Base-by-base conservation (phyloP, 2,888 invertebrate species). In the Drosophila histrio region DNA sequence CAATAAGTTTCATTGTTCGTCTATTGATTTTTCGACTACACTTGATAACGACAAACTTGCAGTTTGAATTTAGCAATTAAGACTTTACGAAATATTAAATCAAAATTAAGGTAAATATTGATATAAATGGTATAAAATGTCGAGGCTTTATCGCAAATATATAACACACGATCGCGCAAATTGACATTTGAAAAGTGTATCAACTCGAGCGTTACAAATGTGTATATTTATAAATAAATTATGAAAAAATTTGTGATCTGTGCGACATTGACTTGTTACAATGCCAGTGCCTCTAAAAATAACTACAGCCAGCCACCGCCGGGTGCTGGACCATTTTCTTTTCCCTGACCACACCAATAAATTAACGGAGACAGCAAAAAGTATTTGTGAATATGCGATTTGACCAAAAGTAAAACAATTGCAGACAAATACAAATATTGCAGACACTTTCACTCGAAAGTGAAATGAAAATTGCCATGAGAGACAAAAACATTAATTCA, bases 201-300 rank as follows among this genome's bases (percentile, higher is more conserved):
- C 8, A 15, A 36, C 7, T 49, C 58, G 28, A 41, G 58, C 54
- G 22, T 72, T 52, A 39, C 50, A 52, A 32, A 36, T 46, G 8
- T 30, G 43, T 53, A 9, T 57, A 67, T 62, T 77, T 81, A 81
- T 72, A 85, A 87, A 81, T 87, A 81, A 87, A 60, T 69, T 28
- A 61, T 65, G 75, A 85, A 78, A 65, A 60, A 13, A 61, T 64
- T 59, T 46, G 36, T 56, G 61, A 72, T 62, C 58, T 68, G 36
- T 62, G 61, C 69, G 82, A 76, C 82, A 88, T 86, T 83, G 82
- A 83, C 60, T 58, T 53, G 61, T 87, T 86, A 86, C 82, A 82
- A 72, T 82, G 86, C 72, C 75, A 72, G 30, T 47, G 62, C 24
- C 64, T 64, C 75, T 82, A 87, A 63, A 74, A 75, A 85, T 82